These are phyloP conservation scores for Exephanes ischioxanthus DNA, from an alignment of 2,888 invertebrate species.

Conservation along the genomic window DNA sequence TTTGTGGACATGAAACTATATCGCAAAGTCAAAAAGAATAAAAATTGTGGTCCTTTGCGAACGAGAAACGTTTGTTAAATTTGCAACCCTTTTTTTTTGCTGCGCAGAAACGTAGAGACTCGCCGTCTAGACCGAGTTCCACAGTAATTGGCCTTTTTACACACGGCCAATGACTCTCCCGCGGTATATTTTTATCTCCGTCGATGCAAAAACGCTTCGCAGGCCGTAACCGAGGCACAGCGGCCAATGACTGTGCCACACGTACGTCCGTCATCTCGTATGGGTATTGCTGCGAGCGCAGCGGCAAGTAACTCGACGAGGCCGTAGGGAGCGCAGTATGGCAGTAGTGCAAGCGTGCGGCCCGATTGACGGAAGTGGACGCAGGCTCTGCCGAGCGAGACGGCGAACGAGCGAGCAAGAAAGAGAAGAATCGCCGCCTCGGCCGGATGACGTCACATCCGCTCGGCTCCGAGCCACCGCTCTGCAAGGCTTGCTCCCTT, in stretches of 20 bases:
- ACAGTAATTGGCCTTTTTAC: constrained; percentile 18
- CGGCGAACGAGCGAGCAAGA: constrained; percentile 43
- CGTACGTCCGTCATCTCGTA: constrained; percentile 1
- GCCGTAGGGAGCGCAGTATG: constrained; percentile 75
- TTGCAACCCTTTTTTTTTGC: too few relatives aligned
- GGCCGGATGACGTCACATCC: constrained; percentile 79
- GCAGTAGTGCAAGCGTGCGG: constrained; percentile 80
- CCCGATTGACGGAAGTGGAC: constrained; percentile 77
- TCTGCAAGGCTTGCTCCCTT: constrained; percentile 63
- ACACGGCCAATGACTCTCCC: neutral
- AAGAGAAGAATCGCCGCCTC: constrained; percentile 60
- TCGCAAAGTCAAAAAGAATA: too few relatives aligned
- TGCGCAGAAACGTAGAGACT: neutral
- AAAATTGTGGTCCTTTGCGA: too few relatives aligned
- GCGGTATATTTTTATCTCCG: neutral
- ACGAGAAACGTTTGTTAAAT: too few relatives aligned
- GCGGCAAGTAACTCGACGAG: constrained; percentile 58
- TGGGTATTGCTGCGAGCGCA: constrained; percentile 18
- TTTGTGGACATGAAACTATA: too few relatives aligned
- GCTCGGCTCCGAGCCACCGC: constrained; percentile 69
- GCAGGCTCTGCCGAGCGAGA: constrained; percentile 52
- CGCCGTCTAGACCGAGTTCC: neutral
- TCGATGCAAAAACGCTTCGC: neutral
- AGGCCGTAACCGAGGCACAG: neutral
- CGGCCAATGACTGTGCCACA: constrained; percentile 31